Evolutionary conservation across 1,140 invertebrate species (phyloP), one percentile per base, ranked within the genome.

Genomic region (Phymastichus coffea): DNA sequence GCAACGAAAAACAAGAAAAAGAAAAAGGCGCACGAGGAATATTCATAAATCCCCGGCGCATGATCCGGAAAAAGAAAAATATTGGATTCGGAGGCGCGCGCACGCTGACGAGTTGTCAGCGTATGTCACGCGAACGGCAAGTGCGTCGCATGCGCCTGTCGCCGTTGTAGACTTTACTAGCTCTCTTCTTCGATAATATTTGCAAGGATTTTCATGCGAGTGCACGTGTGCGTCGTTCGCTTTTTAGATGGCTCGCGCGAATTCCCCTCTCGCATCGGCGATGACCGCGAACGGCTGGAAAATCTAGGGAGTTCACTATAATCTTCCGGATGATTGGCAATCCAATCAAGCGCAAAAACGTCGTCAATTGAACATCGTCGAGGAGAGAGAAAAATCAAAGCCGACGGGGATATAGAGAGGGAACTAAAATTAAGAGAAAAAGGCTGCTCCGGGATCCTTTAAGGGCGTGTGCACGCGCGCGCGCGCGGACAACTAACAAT

Each of bases 401-500:
- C 30, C 12, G 1, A 15, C 14, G 4, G 14, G 19, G 1, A 7
- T n/a, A 14, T n/a, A 19, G 28, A 25, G 25, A 26, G 30, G 6
- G 8, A 41, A 37, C 26, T 28, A 17, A 4, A 28, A 41, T 19
- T 1, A 30, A 41, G 33, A 41, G 20, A 10, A 40, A n/a, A n/a
- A n/a, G 12, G 43, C 41, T 44, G 46, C 52, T 41, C 38, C 40
- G 1, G 41, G 22, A 19, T 51, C 47, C 38, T 58, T 52, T 19
- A 59, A 59, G 57, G 30, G 30, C 25, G 8, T 25, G 15, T 2
- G 15, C 19, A 23, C 12, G n/a, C 35, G 26, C 48, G 26, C 23
- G 38, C 48, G 61, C 33, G 57, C 37, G 58, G 51, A 55, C 48
- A 68, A 69, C 63, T 60, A 70, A 73, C 71, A 74, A 74, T 75